These are phyloP conservation scores for Anhinga rufa DNA, from an alignment of 2,113 vertebrate species.

Conservation along the genomic window DNA sequence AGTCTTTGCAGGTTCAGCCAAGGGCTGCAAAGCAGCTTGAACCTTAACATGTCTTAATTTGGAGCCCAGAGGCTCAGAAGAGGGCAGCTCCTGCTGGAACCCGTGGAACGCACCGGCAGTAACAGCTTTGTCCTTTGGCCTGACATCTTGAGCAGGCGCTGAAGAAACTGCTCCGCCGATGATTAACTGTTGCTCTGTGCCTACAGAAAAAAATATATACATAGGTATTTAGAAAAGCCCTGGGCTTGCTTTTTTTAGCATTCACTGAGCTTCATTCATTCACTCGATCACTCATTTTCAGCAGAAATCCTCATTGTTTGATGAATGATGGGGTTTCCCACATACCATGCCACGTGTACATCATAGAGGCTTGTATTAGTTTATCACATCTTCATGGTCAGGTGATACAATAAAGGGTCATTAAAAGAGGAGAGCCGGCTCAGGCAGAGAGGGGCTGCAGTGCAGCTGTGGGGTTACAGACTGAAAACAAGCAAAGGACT, in stretches of 20 bases:
- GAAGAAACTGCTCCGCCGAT: constrained; percentile 37
- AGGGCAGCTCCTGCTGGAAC: constrained; percentile 66
- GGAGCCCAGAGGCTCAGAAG: constrained; percentile 26
- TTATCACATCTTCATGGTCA: background rate
- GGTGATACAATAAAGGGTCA: background rate
- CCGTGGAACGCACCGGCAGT: constrained; percentile 52
- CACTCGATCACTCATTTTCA: too few relatives aligned
- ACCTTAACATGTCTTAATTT: constrained; percentile 37
- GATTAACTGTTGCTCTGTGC: constrained; percentile 66
- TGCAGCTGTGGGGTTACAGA: background rate
- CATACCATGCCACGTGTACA: too few relatives aligned
- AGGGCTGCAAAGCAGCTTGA: constrained; percentile 43
- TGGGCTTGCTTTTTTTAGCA: background rate
- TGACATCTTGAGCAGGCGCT: constrained; percentile 77
- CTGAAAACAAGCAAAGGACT: background rate
- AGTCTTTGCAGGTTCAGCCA: constrained; percentile 60
- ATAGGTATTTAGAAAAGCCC: background rate
- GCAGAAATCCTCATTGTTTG: background rate
- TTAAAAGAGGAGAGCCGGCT: background rate
- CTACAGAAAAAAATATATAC: constrained; percentile 30
- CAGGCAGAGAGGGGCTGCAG: background rate
- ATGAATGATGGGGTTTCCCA: background rate
- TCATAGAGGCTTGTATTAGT: background rate
- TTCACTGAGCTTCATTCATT: background rate
- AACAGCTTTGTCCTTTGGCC: constrained; percentile 82